Conservation (phyloP, 2,113 vertebrate species). For the Cygnus buccinator region DNA sequence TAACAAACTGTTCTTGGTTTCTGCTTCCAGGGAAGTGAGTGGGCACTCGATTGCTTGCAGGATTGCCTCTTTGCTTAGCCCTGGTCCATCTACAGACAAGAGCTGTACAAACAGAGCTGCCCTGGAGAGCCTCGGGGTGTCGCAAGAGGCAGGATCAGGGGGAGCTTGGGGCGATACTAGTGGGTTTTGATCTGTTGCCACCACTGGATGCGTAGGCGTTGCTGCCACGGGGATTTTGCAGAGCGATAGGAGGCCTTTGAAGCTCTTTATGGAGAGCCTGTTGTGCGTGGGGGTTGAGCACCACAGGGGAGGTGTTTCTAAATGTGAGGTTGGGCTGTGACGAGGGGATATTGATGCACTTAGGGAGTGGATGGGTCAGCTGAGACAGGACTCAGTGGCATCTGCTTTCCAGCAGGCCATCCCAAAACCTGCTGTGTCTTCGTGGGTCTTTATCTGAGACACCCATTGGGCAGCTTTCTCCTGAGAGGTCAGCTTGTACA, state of each 20-base stretch:
- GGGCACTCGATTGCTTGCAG: background rate
- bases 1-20: background rate
- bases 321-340: background rate
- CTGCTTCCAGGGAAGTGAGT: constrained; percentile 1
- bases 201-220: background rate
- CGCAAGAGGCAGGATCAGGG: background rate
- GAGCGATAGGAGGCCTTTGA: background rate
- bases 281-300: accelerated
- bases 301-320: background rate
- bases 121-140: background rate
- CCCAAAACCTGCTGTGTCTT: background rate
- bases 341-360: accelerated
- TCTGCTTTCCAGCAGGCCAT: background rate
- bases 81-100: background rate
- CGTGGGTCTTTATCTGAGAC: background rate
- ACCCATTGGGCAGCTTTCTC: background rate
- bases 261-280: accelerated
- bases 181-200: background rate
- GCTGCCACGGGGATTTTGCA: background rate
- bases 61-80: constrained; percentile 3
- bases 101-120: background rate
- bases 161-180: background rate
- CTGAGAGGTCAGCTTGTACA: background rate
- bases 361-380: background rate
- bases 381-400: background rate